phyloP scores from a whole-genome alignment of 53 echinoderm and acorn worm genomes.

The Antedon mediterranea region DNA sequence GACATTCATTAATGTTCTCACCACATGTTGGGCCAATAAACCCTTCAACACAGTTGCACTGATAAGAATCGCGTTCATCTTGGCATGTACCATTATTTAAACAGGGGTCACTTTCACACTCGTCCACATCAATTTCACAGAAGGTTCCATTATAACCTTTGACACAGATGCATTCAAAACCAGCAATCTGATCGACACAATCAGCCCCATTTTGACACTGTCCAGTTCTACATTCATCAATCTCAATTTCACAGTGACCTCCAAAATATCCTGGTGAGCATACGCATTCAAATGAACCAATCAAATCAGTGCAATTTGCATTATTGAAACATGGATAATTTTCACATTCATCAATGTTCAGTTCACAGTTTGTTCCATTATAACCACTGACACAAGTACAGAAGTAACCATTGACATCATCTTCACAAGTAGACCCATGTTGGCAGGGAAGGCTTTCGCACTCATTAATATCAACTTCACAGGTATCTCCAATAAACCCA shows the following conservation, averaged over 20 bases:
- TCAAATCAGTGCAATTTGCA: constrained; percentile 4
- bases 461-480: neutral
- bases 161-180: neutral
- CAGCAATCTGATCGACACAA: neutral
- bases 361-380: constrained; percentile 11
- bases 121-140: neutral
- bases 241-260: neutral
- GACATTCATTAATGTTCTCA: constrained; percentile 6
- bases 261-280: constrained; percentile 13
- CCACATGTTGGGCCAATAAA: neutral
- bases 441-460: neutral
- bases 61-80: neutral
- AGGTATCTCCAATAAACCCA: neutral
- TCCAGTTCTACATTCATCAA: neutral
- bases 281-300: constrained; percentile 2
- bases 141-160: neutral
- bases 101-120: neutral
- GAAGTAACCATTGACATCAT: neutral
- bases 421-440: neutral
- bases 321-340: constrained; percentile 11
- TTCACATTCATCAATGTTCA: constrained; percentile 5
- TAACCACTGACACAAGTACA: neutral
- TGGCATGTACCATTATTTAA: neutral
- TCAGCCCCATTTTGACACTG: neutral
- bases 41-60: neutral